phyloP scores from a whole-genome alignment of 2,797 vertebrate species.

The Cygnus olor region DNA sequence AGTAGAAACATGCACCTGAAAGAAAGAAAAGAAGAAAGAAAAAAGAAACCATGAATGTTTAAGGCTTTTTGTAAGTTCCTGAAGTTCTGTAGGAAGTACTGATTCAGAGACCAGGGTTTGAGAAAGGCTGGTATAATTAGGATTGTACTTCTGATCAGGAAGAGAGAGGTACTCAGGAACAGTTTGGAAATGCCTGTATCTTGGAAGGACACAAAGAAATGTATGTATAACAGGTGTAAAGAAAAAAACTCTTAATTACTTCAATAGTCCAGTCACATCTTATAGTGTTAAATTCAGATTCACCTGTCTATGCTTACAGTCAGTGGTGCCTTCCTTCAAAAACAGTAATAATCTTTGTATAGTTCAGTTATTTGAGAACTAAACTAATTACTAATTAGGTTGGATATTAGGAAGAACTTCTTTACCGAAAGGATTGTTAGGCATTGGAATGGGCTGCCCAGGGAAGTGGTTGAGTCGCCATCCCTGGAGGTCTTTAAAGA shows the following conservation, averaged over 20 bases:
- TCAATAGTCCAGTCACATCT: background rate
- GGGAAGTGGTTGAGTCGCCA: too few relatives aligned
- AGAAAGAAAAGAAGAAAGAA: background rate
- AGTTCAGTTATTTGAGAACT: background rate
- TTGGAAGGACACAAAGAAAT: background rate
- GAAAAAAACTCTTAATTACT: background rate
- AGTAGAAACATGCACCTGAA: constrained; percentile 11
- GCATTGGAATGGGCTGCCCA: too few relatives aligned
- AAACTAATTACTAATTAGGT: background rate
- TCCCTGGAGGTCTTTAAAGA: too few relatives aligned
- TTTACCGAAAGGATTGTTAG: too few relatives aligned
- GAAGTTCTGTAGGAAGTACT: background rate
- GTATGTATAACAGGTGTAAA: background rate
- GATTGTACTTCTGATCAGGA: background rate
- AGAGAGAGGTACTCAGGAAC: background rate
- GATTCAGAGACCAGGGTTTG: background rate
- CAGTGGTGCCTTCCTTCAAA: background rate
- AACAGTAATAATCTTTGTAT: background rate
- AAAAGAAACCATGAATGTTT: background rate
- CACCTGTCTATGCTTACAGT: background rate
- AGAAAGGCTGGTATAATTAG: background rate
- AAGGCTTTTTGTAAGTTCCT: background rate
- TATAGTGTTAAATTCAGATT: background rate
- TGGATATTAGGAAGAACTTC: too few relatives aligned
- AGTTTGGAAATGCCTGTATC: background rate